Percentiles rank a stretch among this genome's conserved stretches.
Evolutionary conservation across 2,797 vertebrate species (phyloP).

Genomic region (Pantherophis alleghaniensis): DNA sequence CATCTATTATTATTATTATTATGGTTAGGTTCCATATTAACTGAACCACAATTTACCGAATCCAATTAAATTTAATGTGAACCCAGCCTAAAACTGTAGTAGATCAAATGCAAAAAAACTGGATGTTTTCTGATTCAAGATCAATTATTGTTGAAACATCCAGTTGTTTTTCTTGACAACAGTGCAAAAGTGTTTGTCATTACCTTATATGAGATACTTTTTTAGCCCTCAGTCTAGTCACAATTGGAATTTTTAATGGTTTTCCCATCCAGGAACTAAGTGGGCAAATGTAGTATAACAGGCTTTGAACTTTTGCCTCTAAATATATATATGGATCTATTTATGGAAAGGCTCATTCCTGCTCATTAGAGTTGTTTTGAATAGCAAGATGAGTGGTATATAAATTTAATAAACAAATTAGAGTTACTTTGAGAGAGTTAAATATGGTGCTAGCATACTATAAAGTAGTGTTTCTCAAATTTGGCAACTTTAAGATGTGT

Average conservation of each 20-base stretch:
- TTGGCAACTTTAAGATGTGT: background rate
- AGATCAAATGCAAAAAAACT: background rate
- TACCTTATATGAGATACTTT: background rate
- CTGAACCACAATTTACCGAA: background rate
- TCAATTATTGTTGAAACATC: background rate
- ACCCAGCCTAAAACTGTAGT: background rate
- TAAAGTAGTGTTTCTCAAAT: background rate
- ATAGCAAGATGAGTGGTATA: background rate
- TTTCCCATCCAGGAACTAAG: background rate
- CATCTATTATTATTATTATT: background rate
- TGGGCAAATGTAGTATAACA: background rate
- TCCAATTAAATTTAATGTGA: background rate
- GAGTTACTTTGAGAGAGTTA: background rate
- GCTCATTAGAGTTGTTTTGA: background rate
- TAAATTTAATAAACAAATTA: background rate
- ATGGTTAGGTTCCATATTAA: background rate
- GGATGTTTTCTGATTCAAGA: background rate
- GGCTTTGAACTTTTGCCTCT: background rate
- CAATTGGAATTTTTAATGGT: background rate
- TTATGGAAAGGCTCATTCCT: background rate
- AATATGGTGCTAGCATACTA: background rate
- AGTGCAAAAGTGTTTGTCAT: background rate
- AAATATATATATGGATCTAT: background rate
- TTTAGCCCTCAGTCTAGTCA: background rate
- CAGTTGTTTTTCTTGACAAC: background rate